Evolutionary conservation across 1,140 invertebrate species (phyloP).

Genomic region (Sycobia sp.): DNA sequence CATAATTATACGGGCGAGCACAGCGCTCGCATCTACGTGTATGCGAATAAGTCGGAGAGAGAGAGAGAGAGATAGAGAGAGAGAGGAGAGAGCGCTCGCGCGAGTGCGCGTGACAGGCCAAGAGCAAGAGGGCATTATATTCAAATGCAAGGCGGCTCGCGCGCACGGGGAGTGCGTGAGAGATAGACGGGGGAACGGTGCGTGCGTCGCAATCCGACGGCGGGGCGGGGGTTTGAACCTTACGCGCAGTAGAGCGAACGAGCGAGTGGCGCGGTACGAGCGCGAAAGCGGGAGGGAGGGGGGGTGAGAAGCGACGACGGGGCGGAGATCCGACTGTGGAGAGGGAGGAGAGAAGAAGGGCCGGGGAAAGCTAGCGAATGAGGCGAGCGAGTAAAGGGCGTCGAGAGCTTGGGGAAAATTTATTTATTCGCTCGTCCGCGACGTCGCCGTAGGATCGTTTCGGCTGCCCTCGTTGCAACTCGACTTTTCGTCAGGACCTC

Average conservation of each 20-base stretch:
- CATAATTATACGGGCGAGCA: slow-evolving; percentile 30
- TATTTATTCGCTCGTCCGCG: too few species aligned
- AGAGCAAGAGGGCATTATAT: slow-evolving; percentile 22
- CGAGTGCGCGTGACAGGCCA: neutral
- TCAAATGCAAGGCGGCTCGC: slow-evolving; percentile 34
- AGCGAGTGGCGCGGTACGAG: neutral
- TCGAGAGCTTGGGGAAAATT: too few species aligned
- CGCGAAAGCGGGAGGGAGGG: neutral
- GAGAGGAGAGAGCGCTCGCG: slow-evolving; percentile 14
- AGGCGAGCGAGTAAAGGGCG: neutral
- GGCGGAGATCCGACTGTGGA: neutral
- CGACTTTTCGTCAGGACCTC: too few species aligned
- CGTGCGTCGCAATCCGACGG: neutral
- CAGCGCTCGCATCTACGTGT: too few species aligned
- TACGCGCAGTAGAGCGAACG: too few species aligned
- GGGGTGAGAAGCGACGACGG: neutral
- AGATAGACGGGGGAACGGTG: neutral
- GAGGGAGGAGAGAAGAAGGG: neutral
- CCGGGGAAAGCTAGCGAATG: too few species aligned
- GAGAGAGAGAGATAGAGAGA: neutral
- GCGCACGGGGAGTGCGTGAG: neutral
- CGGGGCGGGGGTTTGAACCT: too few species aligned
- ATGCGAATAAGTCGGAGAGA: slow-evolving; percentile 7
- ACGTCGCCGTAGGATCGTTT: too few species aligned
- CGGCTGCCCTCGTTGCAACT: too few species aligned